Evolutionary conservation across 2,797 vertebrate species (phyloP), one percentile per base, ranked within the genome.

Genomic region (Ptychobarbus kaznakovi): DNA sequence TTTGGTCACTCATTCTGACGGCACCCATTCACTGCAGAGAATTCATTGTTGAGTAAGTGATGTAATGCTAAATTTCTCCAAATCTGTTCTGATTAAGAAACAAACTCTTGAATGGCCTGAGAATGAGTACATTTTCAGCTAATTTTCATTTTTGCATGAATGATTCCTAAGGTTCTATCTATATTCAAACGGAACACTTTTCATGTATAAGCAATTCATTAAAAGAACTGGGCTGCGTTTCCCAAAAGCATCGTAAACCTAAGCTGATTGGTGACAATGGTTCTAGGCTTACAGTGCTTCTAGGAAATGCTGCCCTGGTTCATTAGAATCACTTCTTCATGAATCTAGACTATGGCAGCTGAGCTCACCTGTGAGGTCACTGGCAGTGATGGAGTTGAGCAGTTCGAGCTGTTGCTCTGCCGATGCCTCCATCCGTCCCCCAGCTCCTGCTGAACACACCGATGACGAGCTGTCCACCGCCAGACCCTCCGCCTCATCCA

Each of bases 311-410:
- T n/a, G 22, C 56, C 9, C 10, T 4, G 22, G 28, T 35, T 32
- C 20, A 10, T 61, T 25, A 61, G 35, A 77, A 35, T 80, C 0
- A 63, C 32, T 65, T 32, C 32, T 32, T 46, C 2, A 32, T 58
- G 32, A 72, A 56, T 35, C 1, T 9, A 42, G 77, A 79, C 40
- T 18, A 1, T 4, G 16, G 72, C 8, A 8, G 18, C 5, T 6
- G 20, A 32, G 40, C 92, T 95, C 89, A 99, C 98, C 98, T 94
- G 98, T 97, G 92, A 99, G 94, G 90, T 99, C 98, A 76, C 97
- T 97, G 91, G 97, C 97, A 86, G 97, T 98, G 92, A 99, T 98
- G n/a, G 98, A 97, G 93, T 96, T 98, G 76, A 99, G 96, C 90
- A 99, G 94, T 92, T 95, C 98, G 44, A 99, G 95, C 86, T 97